These are phyloP conservation scores for Bothrops jararaca DNA, from an alignment of 2,113 vertebrate species.

Conservation along the genomic window DNA sequence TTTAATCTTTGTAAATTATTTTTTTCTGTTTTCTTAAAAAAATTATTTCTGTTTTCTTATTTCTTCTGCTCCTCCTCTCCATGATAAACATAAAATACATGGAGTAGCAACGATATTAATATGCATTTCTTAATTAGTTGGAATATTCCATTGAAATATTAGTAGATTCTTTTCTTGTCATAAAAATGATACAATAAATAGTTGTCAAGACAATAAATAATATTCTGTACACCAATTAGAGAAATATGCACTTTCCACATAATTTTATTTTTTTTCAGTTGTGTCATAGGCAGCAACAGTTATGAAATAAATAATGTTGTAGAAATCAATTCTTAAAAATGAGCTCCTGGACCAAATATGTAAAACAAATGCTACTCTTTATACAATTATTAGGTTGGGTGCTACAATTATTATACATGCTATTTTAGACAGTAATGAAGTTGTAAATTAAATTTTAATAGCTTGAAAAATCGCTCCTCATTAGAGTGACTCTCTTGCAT, in stretches of 20 bases:
- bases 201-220: slow-evolving; percentile 30
- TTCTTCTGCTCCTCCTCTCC: background rate
- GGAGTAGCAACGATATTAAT: background rate
- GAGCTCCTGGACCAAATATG: slow-evolving; percentile 18
- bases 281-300: slow-evolving; percentile 1
- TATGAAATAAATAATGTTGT: slow-evolving; percentile 38
- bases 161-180: slow-evolving; percentile 26
- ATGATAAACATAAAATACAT: slow-evolving; percentile 32
- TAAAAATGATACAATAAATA: slow-evolving; percentile 26
- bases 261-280: slow-evolving; percentile 43
- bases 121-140: slow-evolving; percentile 11
- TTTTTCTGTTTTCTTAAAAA: background rate
- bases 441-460: slow-evolving; percentile 55
- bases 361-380: slow-evolving; percentile 24
- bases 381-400: slow-evolving; percentile 24
- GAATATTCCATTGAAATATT: slow-evolving; percentile 34
- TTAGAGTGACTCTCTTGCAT: slow-evolving; percentile 34
- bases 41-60: background rate
- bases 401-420: slow-evolving; percentile 30
- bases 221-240: slow-evolving; percentile 24
- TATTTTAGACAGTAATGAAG: slow-evolving; percentile 36
- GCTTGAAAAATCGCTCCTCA: slow-evolving; percentile 46
- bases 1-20: background rate
- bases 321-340: slow-evolving; percentile 36
- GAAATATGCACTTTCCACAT: slow-evolving; percentile 22